Percentiles rank a stretch among this genome's conserved stretches.
Evolutionary conservation across 2,113 vertebrate genomes (phyloP).

Genomic region (Capreolus pygargus): DNA sequence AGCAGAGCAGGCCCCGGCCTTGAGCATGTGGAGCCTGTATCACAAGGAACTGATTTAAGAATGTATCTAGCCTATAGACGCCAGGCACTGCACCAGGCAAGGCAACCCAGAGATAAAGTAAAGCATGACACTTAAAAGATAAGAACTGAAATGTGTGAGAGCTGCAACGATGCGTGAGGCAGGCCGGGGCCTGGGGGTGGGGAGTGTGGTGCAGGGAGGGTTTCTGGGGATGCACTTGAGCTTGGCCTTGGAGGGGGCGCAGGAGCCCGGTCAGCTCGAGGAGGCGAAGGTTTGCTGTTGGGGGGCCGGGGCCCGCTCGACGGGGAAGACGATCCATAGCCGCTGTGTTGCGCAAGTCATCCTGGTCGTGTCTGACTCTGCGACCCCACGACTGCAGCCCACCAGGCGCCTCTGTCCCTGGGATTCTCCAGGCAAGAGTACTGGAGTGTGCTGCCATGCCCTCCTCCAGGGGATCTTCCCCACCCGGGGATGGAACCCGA

Average conservation of each 20-base stretch:
- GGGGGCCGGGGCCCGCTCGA: accelerated
- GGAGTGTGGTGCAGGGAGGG: not conserved
- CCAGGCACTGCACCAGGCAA: not conserved
- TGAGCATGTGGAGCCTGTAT: accelerated
- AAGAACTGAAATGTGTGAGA: not conserved
- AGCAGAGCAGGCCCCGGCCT: not conserved
- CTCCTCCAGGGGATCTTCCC: not conserved
- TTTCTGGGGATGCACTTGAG: not conserved
- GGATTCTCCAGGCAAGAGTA: not conserved
- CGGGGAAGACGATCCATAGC: not conserved
- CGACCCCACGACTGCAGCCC: not conserved
- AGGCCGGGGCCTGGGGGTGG: not conserved
- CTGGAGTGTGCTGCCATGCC: not conserved
- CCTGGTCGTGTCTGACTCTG: not conserved
- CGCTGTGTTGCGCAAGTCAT: not conserved
- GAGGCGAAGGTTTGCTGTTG: not conserved
- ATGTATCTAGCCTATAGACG: accelerated
- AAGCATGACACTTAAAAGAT: not conserved
- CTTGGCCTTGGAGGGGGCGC: not conserved
- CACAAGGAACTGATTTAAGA: not conserved
- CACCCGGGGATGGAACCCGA: not conserved
- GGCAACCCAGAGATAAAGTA: not conserved
- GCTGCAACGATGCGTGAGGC: not conserved
- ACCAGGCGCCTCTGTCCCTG: not conserved
- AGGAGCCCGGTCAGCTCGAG: accelerated